A percentile compares a stretch with the other conserved stretches of the same genome.
phyloP scores from a whole-genome alignment of 2,797 vertebrate species.

The Sorex maritimensis region DNA sequence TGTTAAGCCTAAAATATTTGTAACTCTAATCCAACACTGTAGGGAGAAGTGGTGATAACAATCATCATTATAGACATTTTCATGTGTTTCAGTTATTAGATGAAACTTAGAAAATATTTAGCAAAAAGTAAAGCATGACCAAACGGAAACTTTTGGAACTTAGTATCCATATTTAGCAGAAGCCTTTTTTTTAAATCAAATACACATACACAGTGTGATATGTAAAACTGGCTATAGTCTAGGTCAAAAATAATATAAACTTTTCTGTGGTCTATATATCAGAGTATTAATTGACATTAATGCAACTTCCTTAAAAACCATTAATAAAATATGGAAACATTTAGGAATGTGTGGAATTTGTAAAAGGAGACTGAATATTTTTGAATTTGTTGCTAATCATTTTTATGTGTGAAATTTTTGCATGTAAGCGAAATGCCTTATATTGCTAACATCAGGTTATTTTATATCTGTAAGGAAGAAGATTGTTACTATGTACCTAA shows the following conservation, averaged over 20 bases:
- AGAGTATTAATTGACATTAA: not conserved
- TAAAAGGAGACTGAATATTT: not conserved
- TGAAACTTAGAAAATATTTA: not conserved
- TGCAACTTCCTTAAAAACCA: not conserved
- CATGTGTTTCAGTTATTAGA: not conserved
- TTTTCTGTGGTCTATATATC: not conserved
- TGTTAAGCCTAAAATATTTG: too few species aligned
- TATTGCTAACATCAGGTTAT: not conserved
- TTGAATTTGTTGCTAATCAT: not conserved
- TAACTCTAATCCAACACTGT: not conserved
- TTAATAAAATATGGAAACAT: conserved; percentile 20
- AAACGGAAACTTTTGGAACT: conserved; percentile 38
- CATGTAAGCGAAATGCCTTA: not conserved
- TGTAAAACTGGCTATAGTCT: not conserved
- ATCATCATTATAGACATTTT: not conserved
- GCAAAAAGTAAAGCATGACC: not conserved
- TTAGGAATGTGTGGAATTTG: not conserved
- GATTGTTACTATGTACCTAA: not conserved
- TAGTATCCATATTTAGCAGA: not conserved
- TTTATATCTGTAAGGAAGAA: not conserved
- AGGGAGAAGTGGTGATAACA: not conserved
- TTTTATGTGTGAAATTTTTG: not conserved
- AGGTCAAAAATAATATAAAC: not conserved
- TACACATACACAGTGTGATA: not conserved
- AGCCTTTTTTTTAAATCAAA: conserved; percentile 31